These are phyloP conservation scores for Silurus glanis DNA, from an alignment of 2,113 vertebrate genomes.

Conservation along the genomic window DNA sequence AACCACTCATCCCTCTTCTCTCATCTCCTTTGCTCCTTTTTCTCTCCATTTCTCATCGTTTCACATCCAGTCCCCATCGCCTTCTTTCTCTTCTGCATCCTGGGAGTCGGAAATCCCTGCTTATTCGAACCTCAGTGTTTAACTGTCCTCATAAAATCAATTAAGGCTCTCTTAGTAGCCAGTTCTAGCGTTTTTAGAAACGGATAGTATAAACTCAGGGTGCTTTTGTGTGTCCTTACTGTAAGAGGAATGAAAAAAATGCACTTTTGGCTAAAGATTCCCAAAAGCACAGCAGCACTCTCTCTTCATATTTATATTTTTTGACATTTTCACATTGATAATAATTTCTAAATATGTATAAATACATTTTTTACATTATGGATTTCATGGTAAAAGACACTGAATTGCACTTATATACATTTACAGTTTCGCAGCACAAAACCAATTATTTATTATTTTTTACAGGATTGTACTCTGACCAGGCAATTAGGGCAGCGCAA, in stretches of 20 bases:
- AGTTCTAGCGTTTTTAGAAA: background rate
- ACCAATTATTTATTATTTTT: background rate
- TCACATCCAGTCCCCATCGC: background rate
- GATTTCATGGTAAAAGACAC: background rate
- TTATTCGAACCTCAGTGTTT: background rate
- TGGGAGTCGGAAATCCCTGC: background rate
- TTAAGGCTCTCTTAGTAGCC: background rate
- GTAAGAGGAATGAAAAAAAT: background rate
- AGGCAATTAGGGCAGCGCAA: background rate
- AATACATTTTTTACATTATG: too few species aligned
- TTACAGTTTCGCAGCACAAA: background rate
- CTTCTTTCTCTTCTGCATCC: background rate
- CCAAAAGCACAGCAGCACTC: background rate
- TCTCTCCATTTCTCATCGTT: slow-evolving; percentile 6
- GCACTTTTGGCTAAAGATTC: background rate
- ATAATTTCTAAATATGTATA: too few species aligned
- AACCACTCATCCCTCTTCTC: slow-evolving; percentile 55
- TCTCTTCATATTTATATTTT: too few species aligned
- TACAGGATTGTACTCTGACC: background rate
- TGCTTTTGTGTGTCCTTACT: too few species aligned
- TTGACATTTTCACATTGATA: too few species aligned
- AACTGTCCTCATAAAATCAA: background rate
- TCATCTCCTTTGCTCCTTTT: slow-evolving; percentile 6
- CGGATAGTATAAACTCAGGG: background rate
- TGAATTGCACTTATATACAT: background rate